phyloP scores from a whole-genome alignment of 35 echinoderm and acorn worm species.

The Apostichopus parvimensis region DNA sequence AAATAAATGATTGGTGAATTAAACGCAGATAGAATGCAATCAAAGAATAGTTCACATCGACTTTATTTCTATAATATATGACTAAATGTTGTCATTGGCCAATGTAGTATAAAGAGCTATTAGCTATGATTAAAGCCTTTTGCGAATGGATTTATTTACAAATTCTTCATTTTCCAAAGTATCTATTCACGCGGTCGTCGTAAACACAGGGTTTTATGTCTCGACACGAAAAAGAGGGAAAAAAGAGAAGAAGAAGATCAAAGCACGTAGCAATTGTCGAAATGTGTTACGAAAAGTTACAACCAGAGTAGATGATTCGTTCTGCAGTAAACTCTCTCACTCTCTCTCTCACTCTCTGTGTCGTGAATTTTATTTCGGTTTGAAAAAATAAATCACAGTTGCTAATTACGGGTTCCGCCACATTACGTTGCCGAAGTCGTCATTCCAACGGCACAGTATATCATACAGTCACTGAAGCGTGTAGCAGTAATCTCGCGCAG shows the following conservation, averaged over 20 bases:
- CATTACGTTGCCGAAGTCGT: background rate
- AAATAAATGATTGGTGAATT: too few relatives aligned
- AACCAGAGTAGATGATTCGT: constrained; percentile 3
- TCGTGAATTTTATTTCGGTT: constrained; percentile 15
- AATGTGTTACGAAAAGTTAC: constrained; percentile 10
- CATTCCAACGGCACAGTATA: constrained; percentile 2
- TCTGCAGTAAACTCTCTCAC: background rate
- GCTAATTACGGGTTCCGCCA: constrained; percentile 19
- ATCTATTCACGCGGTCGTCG: background rate
- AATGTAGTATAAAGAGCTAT: too few relatives aligned
- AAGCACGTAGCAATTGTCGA: background rate
- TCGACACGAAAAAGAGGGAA: background rate
- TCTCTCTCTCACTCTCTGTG: background rate
- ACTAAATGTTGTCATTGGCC: too few relatives aligned
- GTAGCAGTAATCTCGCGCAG: background rate
- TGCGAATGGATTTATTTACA: background rate
- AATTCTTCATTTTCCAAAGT: background rate
- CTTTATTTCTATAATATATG: too few relatives aligned
- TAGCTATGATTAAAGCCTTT: too few relatives aligned
- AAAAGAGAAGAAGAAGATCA: background rate
- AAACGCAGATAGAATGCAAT: too few relatives aligned
- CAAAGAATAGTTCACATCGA: too few relatives aligned
- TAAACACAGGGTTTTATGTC: background rate
- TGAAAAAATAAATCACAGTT: constrained; percentile 19
- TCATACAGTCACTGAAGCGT: background rate